Evolutionary conservation across 2,888 invertebrate genomes (phyloP).

Genomic region (Capitulum mitella): DNA sequence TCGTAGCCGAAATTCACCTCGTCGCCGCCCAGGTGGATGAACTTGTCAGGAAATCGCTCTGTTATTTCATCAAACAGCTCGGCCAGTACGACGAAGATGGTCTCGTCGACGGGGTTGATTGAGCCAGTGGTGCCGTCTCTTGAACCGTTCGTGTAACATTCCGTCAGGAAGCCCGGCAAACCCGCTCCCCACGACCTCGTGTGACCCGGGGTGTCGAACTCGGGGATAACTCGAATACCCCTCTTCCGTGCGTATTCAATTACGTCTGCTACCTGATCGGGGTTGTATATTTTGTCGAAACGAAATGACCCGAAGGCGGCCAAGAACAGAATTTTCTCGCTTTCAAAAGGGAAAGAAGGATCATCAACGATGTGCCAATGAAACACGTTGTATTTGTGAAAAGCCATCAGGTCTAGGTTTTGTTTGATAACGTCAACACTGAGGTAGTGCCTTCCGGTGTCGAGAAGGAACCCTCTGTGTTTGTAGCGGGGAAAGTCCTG

Average conservation of each 20-base stretch:
- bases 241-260: slow-evolving; percentile 67
- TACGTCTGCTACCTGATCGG: slow-evolving; percentile 56
- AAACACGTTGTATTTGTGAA: slow-evolving; percentile 86
- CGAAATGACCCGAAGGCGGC: slow-evolving; percentile 48
- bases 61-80: slow-evolving; percentile 61
- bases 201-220: slow-evolving; percentile 85
- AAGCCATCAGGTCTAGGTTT: slow-evolving; percentile 74
- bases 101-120: slow-evolving; percentile 62
- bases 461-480: slow-evolving; percentile 76
- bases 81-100: slow-evolving; percentile 59
- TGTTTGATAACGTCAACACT: slow-evolving; percentile 57
- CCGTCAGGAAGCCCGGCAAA: slow-evolving; percentile 62
- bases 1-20: slow-evolving; percentile 62
- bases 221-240: slow-evolving; percentile 79
- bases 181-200: slow-evolving; percentile 78
- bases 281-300: slow-evolving; percentile 55
- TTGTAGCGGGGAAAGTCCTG: slow-evolving; percentile 67
- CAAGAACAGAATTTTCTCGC: slow-evolving; percentile 65
- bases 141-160: slow-evolving; percentile 52
- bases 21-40: slow-evolving; percentile 84
- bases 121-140: slow-evolving; percentile 62
- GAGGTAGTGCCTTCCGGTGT: slow-evolving; percentile 79
- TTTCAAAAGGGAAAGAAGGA: slow-evolving; percentile 83
- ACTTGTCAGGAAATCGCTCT: slow-evolving; percentile 66
- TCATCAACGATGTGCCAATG: slow-evolving; percentile 96